A percentile compares a stretch with the other conserved stretches of the same genome.
Conservation (phyloP, 2,888 invertebrate genomes). For the Diploptera punctata region DNA sequence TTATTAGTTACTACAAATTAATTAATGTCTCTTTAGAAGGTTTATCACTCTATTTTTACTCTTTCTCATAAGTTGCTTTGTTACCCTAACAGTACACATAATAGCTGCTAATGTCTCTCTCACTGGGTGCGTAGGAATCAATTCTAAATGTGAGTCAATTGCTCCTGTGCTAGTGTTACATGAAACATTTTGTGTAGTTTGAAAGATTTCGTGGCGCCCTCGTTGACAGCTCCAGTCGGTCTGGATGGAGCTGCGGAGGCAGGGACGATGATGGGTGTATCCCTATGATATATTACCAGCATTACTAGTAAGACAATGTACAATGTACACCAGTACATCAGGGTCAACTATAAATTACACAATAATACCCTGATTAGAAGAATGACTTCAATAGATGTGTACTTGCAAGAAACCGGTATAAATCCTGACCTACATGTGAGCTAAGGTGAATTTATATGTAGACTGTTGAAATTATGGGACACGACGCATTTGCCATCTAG, state of each 20-base stretch:
- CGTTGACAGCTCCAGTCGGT: not conserved
- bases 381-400: not conserved
- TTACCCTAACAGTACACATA: no score
- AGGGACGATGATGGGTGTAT: constrained; percentile 1
- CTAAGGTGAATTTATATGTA: not conserved
- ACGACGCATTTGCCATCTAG: not conserved
- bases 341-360: constrained; percentile 10
- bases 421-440: not conserved
- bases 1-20: no score
- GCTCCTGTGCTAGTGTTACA: no score
- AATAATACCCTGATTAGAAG: not conserved
- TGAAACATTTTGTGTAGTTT: not conserved
- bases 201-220: not conserved
- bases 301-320: constrained; percentile 6
- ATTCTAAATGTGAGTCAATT: no score
- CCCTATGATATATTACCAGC: constrained; percentile 12
- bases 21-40: no score
- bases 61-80: no score
- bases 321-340: not conserved
- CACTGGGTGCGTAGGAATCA: no score
- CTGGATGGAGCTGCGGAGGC: not conserved
- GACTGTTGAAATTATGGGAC: not conserved
- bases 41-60: no score
- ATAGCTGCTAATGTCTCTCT: no score
- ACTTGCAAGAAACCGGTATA: not conserved